Evolutionary conservation across 37 sponge, comb jelly and placozoan species (phyloP), one percentile per base, ranked within the genome.

Genomic region (Hexactinellida sp.): DNA sequence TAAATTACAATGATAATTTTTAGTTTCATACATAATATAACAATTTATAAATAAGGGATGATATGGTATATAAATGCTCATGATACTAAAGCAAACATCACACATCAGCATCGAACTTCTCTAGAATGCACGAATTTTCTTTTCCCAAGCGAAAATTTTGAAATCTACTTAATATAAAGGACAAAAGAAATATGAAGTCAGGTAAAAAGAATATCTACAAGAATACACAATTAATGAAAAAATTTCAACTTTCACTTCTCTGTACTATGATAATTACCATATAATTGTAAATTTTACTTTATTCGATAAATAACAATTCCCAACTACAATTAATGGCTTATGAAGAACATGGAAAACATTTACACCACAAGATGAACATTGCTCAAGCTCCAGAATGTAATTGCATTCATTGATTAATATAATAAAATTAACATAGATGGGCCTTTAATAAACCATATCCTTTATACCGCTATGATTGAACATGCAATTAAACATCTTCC

Each of bases 351-450:
- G 13, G 32, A 63, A 32, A 63, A 7, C 76, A 63, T 23, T 63
- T 63, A 28, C 34, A 63, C 76, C 76, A n/a, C 76, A 63, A 28
- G 76, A 63, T n/a, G 76, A 63, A 63, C 76, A 63, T 63, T 63
- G 76, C 13, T 63, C 76, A n/a, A n/a, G 3, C 76, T 63, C 76
- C 76, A 63, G 5, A 63, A 63, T 63, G n/a, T n/a, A n/a, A 41
- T 41, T 5, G 13, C 47, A 41, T 41, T 41, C 47, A 41, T 41
- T 5, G 47, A 41, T 41, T 16, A 41, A 41, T 41, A 5, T 16
- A 41, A 5, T 5, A 41, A 41, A 13, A 41, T 41, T 41, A 16
- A 16, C 47, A 5, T 41, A 41, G 47, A 41, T 41, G 47, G 47
- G 13, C 5, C 47, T 41, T 41, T 41, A 41, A 41, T 13, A 41